Evolutionary conservation across 1,140 invertebrate species (phyloP).

Genomic region (Zaprionus vittiger): DNA sequence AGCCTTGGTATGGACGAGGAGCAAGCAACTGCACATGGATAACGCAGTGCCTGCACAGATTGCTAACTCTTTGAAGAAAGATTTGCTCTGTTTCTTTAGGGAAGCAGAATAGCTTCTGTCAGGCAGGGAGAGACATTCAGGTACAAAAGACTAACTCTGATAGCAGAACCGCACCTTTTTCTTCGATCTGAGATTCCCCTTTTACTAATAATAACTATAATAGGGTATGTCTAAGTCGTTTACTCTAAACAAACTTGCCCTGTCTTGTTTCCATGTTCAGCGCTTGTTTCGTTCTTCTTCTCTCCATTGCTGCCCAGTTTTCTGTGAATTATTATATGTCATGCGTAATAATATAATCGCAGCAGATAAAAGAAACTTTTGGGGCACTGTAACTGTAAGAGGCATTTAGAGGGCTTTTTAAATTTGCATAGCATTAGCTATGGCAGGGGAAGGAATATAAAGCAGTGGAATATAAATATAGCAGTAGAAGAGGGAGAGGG

Average conservation of each 20-base stretch:
- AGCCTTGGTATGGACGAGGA: too few species aligned
- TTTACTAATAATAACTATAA: too few species aligned
- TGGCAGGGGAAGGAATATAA: neutral
- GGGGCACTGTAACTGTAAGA: slow-evolving; percentile 31
- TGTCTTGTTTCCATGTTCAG: neutral
- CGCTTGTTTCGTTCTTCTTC: neutral
- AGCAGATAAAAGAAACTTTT: slow-evolving; percentile 45
- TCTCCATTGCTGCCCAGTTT: neutral
- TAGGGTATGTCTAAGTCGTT: neutral
- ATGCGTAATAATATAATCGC: slow-evolving; percentile 64
- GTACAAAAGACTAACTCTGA: too few species aligned
- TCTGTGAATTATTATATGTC: slow-evolving; percentile 47
- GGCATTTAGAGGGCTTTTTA: slow-evolving; percentile 52
- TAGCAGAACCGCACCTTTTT: too few species aligned
- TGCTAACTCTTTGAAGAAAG: too few species aligned
- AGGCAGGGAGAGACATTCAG: too few species aligned
- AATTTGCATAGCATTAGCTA: slow-evolving; percentile 72
- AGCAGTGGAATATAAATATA: neutral
- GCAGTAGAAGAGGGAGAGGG: neutral
- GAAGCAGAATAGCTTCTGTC: too few species aligned
- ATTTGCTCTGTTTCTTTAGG: too few species aligned
- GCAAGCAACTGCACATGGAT: too few species aligned
- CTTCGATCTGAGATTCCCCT: too few species aligned
- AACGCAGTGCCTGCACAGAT: too few species aligned
- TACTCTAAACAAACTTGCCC: neutral